Base-by-base conservation (phyloP, 1,140 invertebrate genomes). In the Coenobita brevimanus region DNA sequence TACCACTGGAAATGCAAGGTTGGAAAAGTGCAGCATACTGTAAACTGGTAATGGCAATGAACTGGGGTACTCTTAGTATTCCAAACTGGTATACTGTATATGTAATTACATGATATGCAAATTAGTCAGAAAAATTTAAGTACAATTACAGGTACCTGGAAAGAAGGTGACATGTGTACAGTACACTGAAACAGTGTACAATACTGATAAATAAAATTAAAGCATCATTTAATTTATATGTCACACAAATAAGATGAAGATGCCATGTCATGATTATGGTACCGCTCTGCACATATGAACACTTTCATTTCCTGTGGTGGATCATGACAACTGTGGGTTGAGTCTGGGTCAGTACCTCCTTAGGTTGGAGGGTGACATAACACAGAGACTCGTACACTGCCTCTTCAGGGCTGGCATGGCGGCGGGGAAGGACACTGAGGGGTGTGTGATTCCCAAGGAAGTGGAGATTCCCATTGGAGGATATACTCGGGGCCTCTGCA, bases 351-450 rank as follows among this genome's bases (percentile, higher is more conserved):
- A 80, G 43, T 57, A 87, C 85, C 85, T 87, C 85, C 76, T 87
- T 87, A 36, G 85, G 41, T 57, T 87, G 80, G 36, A 87, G 85
- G 36, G 85, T 87, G 75, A 87, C 85, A 81, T 87, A 87, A 87
- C 85, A 87, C 60, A 87, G 85, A 46, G 85, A 87, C 54, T 81
- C 85, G 71, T 87, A 87, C 30, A 78, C 85, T 2, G 85, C 85
- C 76, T 87, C 85, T 24, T 87, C 85, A 60, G 85, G 79, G 75
- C 57, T 80, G 46, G 43, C 62, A 27, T 62, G 62, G 27, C 85
- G 79, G 33, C 85, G 85, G 41, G 78, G 50, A 46, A 62, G 85
- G 67, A 81, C 43, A 67, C 76, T 54, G 27, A 81, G 71, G n/a
- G 75, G 57, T 8, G 41, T 54, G 43, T 69, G 76, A 71, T 80